These are phyloP conservation scores for Ditula angustiorana DNA, from an alignment of 2,888 invertebrate species.

Conservation along the genomic window DNA sequence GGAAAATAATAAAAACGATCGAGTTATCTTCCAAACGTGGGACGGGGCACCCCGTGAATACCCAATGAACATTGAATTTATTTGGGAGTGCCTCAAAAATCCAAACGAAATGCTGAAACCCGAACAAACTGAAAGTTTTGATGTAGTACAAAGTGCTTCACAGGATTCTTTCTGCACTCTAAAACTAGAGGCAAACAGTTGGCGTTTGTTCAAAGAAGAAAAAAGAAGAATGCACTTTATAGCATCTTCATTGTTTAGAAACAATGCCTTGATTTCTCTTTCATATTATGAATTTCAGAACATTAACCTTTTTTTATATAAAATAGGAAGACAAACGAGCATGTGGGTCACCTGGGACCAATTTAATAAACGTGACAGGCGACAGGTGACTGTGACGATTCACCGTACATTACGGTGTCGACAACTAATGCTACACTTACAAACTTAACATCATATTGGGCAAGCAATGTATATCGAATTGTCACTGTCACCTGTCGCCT, in stretches of 20 bases:
- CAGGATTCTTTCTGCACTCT: not conserved
- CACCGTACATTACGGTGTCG: too few relatives aligned
- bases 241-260: not conserved
- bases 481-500: too few relatives aligned
- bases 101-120: not conserved
- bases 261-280: not conserved
- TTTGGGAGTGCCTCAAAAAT: conserved; percentile 10
- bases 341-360: too few relatives aligned
- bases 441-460: too few relatives aligned
- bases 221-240: not conserved
- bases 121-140: conserved; percentile 4
- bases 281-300: not conserved
- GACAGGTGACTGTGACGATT: too few relatives aligned
- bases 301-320: too few relatives aligned
- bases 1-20: conserved; percentile 36
- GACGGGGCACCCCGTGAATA: conserved; percentile 20
- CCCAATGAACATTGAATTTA: conserved; percentile 26
- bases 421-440: too few relatives aligned
- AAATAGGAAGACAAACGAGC: too few relatives aligned
- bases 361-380: too few relatives aligned
- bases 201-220: not conserved
- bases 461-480: too few relatives aligned
- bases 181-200: not conserved
- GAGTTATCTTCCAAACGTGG: conserved; percentile 32
- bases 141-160: not conserved